Conservation (phyloP, 1,140 invertebrate genomes). For the Aplysia californica region DNA sequence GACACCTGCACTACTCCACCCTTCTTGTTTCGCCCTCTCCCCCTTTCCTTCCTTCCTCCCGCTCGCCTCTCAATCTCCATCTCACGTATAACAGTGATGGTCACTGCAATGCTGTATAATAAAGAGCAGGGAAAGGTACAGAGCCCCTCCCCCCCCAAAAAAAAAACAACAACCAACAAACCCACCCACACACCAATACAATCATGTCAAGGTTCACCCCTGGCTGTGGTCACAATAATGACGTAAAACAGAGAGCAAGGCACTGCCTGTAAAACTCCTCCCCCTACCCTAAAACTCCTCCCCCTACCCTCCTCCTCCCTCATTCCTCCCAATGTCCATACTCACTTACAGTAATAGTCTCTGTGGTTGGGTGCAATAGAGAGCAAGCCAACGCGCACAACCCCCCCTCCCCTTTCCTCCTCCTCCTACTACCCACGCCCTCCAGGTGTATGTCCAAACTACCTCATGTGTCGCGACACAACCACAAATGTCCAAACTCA, state of each 20-base stretch:
- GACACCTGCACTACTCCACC: not conserved
- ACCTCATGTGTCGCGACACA: too few species aligned
- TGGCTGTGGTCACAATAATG: slow-evolving; percentile 95
- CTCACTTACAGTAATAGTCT: not conserved
- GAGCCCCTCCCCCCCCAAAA: not conserved
- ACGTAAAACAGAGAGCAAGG: slow-evolving; percentile 89
- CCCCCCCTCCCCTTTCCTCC: too few species aligned
- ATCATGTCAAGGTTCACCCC: slow-evolving; percentile 78
- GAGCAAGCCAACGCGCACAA: not conserved
- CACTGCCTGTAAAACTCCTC: slow-evolving; percentile 76
- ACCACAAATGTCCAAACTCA: too few species aligned
- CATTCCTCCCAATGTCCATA: not conserved
- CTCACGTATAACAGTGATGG: not conserved
- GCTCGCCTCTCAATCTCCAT: not conserved
- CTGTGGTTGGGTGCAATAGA: not conserved
- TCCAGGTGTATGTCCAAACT: too few species aligned
- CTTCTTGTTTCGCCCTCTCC: not conserved
- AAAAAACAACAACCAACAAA: too few species aligned
- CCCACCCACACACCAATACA: not conserved
- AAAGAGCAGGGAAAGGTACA: too few species aligned
- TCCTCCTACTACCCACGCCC: too few species aligned
- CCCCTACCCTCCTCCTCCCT: slow-evolving; percentile 3
- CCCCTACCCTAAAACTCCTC: slow-evolving; percentile 1
- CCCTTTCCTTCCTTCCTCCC: not conserved
- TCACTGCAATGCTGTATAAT: too few species aligned